These are phyloP conservation scores for Lycocorax pyrrhopterus DNA, from an alignment of 2,113 vertebrate species.

Conservation along the genomic window DNA sequence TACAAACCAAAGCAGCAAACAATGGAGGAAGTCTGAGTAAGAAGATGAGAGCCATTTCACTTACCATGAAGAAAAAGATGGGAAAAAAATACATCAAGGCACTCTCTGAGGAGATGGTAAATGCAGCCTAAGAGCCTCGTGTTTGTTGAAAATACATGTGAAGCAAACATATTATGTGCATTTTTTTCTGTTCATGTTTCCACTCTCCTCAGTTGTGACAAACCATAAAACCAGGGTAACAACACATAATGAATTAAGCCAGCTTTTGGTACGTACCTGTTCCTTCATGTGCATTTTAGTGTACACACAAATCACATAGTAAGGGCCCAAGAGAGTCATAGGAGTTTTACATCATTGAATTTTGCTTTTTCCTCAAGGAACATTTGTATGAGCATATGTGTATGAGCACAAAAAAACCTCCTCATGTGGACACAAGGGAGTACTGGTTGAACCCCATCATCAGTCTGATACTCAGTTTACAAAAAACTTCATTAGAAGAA, in stretches of 20 bases:
- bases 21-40: conserved; percentile 69
- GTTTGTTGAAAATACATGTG: not conserved
- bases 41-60: conserved; percentile 81
- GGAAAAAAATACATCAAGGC: conserved; percentile 78
- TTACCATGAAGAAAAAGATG: conserved; percentile 88
- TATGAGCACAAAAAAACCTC: not conserved
- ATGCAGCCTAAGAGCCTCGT: not conserved
- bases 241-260: not conserved
- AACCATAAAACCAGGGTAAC: not conserved
- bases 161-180: not conserved
- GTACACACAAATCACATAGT: not conserved
- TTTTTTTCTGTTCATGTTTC: not conserved
- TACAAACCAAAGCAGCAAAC: conserved; percentile 38
- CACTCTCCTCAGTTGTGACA: not conserved
- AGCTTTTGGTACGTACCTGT: not conserved
- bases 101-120: conserved; percentile 79
- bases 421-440: not conserved
- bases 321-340: not conserved
- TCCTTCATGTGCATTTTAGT: not conserved
- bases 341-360: not conserved
- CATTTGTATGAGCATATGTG: not conserved
- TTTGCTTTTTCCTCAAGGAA: not conserved
- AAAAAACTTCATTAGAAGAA: not conserved
- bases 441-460: fast-evolving
- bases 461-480: not conserved